Conservation (phyloP, 2,797 vertebrate species). For the Semotilus atromaculatus region DNA sequence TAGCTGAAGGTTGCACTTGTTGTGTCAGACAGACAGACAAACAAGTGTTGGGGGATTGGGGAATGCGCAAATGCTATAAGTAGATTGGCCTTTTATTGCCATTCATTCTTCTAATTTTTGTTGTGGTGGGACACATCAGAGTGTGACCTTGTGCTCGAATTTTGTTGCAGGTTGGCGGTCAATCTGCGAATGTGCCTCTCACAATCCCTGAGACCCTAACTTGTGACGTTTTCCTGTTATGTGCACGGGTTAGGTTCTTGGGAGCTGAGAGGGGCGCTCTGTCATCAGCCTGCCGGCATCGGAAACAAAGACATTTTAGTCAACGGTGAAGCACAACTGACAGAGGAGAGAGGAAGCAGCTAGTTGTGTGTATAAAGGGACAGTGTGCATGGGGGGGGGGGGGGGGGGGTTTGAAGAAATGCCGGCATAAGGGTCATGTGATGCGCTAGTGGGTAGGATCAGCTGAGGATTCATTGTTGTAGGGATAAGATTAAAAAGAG, state of each 20-base stretch:
- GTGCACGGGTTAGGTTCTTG: constrained; percentile 99
- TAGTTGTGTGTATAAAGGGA: constrained; percentile 39
- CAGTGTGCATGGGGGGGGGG: constrained; percentile 30
- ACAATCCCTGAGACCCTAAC: constrained; percentile 99
- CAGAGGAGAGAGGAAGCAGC: constrained; percentile 36
- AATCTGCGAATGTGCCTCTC: constrained; percentile 83
- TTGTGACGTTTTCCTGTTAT: constrained; percentile 99
- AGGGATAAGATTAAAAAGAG: constrained; percentile 59
- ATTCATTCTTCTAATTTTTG: not conserved
- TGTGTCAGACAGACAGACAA: constrained; percentile 62
- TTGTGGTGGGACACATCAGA: not conserved
- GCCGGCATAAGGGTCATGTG: constrained; percentile 64
- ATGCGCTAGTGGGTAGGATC: constrained; percentile 57
- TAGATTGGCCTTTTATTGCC: not conserved
- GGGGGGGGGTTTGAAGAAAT: constrained; percentile 49
- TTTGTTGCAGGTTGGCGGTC: constrained; percentile 54
- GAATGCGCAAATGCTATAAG: constrained; percentile 4
- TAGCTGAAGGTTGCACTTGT: constrained; percentile 77
- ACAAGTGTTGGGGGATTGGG: constrained; percentile 30
- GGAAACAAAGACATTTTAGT: constrained; percentile 67
- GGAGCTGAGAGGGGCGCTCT: constrained; percentile 96
- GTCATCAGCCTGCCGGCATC: constrained; percentile 73
- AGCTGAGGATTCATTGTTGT: constrained; percentile 61
- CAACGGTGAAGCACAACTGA: constrained; percentile 39
- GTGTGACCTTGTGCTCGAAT: constrained; percentile 45